Evolutionary conservation across 2,888 invertebrate species (phyloP).

Genomic region (Drosophila prostipennis): DNA sequence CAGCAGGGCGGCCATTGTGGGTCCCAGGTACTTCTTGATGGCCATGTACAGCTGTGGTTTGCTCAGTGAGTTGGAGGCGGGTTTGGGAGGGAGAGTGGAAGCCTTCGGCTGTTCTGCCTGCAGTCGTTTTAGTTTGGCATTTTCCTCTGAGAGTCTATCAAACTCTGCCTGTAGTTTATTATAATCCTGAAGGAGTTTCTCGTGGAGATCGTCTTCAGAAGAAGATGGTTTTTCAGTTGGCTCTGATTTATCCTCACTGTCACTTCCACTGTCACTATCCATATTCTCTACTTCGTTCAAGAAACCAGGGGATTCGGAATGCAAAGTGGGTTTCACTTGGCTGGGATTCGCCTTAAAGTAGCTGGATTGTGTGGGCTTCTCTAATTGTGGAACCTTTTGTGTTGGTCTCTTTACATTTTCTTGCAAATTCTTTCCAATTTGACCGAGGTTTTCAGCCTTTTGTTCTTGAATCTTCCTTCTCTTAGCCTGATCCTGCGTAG

Average conservation of each 20-base stretch:
- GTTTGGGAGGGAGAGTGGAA: neutral
- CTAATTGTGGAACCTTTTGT: neutral
- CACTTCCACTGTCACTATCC: neutral
- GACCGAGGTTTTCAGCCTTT: neutral
- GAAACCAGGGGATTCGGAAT: neutral
- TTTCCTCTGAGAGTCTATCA: constrained; percentile 34
- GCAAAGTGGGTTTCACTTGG: neutral
- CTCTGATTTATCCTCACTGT: neutral
- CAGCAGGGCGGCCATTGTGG: constrained; percentile 82
- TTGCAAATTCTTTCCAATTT: neutral
- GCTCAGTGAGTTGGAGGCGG: constrained; percentile 37
- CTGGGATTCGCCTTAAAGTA: neutral
- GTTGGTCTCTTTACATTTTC: too few species aligned
- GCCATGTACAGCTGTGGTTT: constrained; percentile 82
- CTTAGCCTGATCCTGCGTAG: neutral
- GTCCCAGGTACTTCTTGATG: constrained; percentile 82
- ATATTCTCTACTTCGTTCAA: neutral
- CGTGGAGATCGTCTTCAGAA: neutral
- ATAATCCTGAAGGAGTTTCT: constrained; percentile 32
- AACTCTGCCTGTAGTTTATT: constrained; percentile 31
- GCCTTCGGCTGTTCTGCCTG: constrained; percentile 22
- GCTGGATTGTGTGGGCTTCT: neutral
- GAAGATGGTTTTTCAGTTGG: neutral
- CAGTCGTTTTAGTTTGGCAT: constrained; percentile 23
- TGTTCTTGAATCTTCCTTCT: neutral